These are phyloP conservation scores for Xestia xanthographa DNA, from an alignment of 2,888 invertebrate species.

Conservation along the genomic window DNA sequence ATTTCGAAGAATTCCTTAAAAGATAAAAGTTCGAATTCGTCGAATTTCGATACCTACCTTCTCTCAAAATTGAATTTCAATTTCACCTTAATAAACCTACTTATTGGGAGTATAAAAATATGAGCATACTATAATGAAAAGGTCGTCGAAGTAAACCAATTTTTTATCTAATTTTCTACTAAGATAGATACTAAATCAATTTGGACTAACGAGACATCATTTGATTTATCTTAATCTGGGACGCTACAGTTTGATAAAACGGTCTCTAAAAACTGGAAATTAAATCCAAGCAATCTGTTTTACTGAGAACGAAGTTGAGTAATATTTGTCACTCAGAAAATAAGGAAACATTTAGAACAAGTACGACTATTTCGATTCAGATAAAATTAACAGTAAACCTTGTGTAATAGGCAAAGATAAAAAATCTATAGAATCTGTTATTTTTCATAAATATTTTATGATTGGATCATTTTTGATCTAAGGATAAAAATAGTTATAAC, in stretches of 20 bases:
- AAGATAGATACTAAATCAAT: conserved; percentile 37
- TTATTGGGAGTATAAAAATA: conserved; percentile 7
- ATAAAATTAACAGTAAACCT: not conserved
- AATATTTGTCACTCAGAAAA: conserved; percentile 27
- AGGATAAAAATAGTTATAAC: not conserved
- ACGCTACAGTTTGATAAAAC: conserved; percentile 51
- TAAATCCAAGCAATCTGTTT: conserved; percentile 51
- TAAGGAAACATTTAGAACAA: not conserved
- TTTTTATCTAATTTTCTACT: conserved; percentile 20
- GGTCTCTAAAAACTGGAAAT: conserved; percentile 42
- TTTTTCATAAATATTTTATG: not conserved
- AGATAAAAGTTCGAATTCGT: not conserved
- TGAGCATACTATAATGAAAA: not conserved
- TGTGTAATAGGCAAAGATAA: no score
- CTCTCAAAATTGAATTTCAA: not conserved
- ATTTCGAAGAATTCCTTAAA: not conserved
- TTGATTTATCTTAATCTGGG: conserved; percentile 62
- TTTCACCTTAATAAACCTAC: not conserved
- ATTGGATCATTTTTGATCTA: not conserved
- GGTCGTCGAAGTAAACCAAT: not conserved
- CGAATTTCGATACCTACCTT: not conserved
- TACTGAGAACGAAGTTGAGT: conserved; percentile 17
- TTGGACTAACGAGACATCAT: conserved; percentile 52
- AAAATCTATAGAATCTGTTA: not conserved
- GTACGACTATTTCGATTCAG: not conserved